Conservation (phyloP, 1,140 invertebrate species). For the Plutomurus gul region DNA sequence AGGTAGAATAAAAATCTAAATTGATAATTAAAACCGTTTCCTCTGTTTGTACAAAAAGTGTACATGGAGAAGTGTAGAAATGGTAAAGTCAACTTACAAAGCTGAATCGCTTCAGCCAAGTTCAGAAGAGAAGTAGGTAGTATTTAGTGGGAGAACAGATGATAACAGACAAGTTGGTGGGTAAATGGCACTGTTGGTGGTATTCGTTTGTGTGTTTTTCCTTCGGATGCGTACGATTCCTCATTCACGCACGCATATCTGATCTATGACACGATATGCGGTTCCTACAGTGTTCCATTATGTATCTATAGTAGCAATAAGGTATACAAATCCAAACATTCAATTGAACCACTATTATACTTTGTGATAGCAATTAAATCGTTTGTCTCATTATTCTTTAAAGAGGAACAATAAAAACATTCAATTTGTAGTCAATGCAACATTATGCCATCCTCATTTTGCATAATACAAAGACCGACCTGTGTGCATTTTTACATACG, state of each 20-base stretch:
- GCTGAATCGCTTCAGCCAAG: too few species aligned
- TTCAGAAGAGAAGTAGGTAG: not conserved
- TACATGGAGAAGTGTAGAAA: too few species aligned
- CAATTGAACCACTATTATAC: not conserved
- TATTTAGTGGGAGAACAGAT: not conserved
- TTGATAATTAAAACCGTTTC: too few species aligned
- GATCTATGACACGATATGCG: too few species aligned
- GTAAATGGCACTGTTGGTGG: constrained; percentile 19
- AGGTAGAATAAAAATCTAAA: too few species aligned
- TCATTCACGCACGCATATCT: constrained; percentile 18
- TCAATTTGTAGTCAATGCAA: not conserved
- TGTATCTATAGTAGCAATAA: too few species aligned
- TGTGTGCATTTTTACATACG: too few species aligned
- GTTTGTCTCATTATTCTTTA: constrained; percentile 18
- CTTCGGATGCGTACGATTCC: constrained; percentile 18
- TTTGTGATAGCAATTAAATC: not conserved
- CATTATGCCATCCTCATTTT: not conserved
- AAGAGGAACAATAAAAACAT: not conserved
- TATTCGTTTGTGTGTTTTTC: constrained; percentile 9
- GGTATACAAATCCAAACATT: not conserved
- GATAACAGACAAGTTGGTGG: not conserved
- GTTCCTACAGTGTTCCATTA: too few species aligned
- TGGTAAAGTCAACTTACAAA: too few species aligned
- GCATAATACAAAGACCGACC: not conserved
- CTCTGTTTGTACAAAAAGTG: too few species aligned